These are phyloP conservation scores for Alcis repandata DNA, from an alignment of 2,888 invertebrate species.

Conservation along the genomic window DNA sequence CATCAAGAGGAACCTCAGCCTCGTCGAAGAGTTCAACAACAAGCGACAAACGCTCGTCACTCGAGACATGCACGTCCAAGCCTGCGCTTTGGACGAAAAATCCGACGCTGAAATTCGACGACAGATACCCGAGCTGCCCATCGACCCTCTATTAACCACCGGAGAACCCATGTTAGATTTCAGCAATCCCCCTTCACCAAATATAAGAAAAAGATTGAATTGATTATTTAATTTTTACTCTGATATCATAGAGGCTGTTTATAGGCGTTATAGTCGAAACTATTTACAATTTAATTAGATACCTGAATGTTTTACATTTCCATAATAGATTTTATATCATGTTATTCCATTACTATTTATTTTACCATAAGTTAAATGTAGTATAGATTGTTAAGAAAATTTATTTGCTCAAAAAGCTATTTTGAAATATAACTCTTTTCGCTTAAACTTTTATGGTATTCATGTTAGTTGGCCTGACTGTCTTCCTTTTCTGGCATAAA, in stretches of 20 bases:
- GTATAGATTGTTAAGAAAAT: constrained; percentile 77
- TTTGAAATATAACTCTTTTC: constrained; percentile 71
- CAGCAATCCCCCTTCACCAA: constrained; percentile 71
- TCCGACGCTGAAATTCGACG: constrained; percentile 67
- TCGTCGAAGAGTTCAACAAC: constrained; percentile 78
- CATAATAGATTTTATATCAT: constrained; percentile 84
- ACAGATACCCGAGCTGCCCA: constrained; percentile 61
- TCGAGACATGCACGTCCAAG: constrained; percentile 79
- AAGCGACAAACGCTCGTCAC: constrained; percentile 72
- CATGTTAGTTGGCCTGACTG: constrained; percentile 18
- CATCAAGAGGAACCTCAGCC: constrained; percentile 77
- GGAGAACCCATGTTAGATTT: constrained; percentile 55
- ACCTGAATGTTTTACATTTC: constrained; percentile 83
- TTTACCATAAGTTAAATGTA: constrained; percentile 77
- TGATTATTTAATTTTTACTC: constrained; percentile 33
- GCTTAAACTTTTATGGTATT: constrained; percentile 50
- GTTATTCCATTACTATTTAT: constrained; percentile 81
- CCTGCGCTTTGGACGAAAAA: constrained; percentile 73
- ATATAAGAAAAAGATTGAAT: constrained; percentile 66
- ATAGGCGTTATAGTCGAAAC: constrained; percentile 57
- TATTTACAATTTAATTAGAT: constrained; percentile 70
- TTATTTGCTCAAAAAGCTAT: constrained; percentile 83
- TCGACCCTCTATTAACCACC: constrained; percentile 58
- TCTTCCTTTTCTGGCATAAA: not conserved
- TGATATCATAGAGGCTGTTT: constrained; percentile 66